Conservation (phyloP, 2,888 invertebrate genomes). For the Artemia sp. region DNA sequence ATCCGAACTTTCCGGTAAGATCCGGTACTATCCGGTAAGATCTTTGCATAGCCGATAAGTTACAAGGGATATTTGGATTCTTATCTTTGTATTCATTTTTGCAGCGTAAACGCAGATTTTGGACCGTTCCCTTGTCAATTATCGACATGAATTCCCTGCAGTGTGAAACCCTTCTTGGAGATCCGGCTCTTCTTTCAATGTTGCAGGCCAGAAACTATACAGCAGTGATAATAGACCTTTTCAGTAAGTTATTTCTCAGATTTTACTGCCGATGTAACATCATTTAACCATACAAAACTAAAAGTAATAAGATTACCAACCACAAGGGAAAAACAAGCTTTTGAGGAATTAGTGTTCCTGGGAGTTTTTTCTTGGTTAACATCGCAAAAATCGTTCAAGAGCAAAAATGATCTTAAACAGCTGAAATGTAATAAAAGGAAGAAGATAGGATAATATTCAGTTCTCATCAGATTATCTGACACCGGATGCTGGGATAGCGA, state of each 20-base stretch:
- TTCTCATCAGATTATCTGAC: too few species aligned
- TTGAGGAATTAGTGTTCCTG: background rate
- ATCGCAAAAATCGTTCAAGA: too few species aligned
- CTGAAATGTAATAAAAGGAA: too few species aligned
- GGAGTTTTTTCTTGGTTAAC: too few species aligned
- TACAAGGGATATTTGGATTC: background rate
- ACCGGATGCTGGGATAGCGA: too few species aligned
- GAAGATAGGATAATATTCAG: too few species aligned
- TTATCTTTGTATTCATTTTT: background rate
- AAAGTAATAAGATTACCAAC: background rate
- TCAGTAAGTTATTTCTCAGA: constrained; percentile 2
- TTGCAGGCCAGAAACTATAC: background rate
- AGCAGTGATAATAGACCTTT: background rate
- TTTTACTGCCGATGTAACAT: background rate
- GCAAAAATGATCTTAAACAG: too few species aligned
- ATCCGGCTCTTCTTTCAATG: background rate
- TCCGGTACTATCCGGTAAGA: too few species aligned
- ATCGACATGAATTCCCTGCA: background rate
- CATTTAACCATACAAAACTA: background rate
- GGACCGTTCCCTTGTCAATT: background rate
- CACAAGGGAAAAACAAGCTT: background rate
- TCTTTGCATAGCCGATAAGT: too few species aligned
- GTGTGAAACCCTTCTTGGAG: constrained; percentile 8
- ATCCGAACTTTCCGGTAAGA: too few species aligned
- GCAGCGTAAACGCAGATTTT: background rate